These are phyloP conservation scores for Ptilonorhynchus violaceus DNA, from an alignment of 2,113 vertebrate species.

Conservation along the genomic window DNA sequence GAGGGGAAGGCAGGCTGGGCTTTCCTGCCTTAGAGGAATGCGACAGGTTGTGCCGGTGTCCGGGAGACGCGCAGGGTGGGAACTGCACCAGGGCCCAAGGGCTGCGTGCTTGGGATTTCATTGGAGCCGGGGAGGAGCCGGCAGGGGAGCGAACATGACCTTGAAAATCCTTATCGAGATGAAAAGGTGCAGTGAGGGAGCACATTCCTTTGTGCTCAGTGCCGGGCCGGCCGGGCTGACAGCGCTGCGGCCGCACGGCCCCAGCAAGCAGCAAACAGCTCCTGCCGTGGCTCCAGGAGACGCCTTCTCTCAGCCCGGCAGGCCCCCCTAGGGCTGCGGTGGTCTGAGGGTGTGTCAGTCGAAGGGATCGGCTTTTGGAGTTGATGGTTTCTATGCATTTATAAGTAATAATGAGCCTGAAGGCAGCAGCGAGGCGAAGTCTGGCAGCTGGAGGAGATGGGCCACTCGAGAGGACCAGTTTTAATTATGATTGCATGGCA, in stretches of 20 bases:
- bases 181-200: conserved; percentile 44
- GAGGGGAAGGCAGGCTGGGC: neutral
- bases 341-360: fast-evolving
- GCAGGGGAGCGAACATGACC: conserved; percentile 70
- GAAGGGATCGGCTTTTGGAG: neutral
- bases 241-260: neutral
- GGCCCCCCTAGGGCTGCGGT: fast-evolving
- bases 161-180: conserved; percentile 58
- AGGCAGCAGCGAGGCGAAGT: neutral
- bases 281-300: neutral
- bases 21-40: conserved; percentile 55
- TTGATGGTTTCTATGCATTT: fast-evolving
- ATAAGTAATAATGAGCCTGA: neutral
- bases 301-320: fast-evolving
- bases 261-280: neutral
- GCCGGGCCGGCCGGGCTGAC: neutral
- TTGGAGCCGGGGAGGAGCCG: conserved; percentile 47
- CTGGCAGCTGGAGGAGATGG: neutral
- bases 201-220: neutral
- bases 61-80: conserved; percentile 66
- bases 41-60: conserved; percentile 67
- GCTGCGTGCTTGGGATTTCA: conserved; percentile 78
- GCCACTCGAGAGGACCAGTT: neutral
- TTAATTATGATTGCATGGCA: neutral
- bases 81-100: conserved; percentile 58